Evolutionary conservation across 1,140 invertebrate genomes (phyloP).

Genomic region (Leptoteleia sp.): DNA sequence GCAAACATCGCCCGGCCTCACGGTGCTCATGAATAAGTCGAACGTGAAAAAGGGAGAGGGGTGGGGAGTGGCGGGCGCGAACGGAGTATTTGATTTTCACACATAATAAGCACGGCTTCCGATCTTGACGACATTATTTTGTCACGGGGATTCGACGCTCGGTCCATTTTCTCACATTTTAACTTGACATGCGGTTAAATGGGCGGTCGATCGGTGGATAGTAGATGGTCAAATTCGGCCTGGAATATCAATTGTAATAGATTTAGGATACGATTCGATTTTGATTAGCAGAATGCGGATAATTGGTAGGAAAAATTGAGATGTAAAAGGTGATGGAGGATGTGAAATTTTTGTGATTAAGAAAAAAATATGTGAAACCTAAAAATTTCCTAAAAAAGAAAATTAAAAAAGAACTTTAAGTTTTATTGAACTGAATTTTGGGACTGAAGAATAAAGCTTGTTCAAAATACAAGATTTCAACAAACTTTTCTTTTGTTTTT

Average conservation of each 20-base stretch:
- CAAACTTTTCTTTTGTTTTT: no score
- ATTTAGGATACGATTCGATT: not conserved
- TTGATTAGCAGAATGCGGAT: no score
- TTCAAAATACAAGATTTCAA: no score
- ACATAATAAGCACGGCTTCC: slow-evolving; percentile 70
- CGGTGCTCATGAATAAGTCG: slow-evolving; percentile 72
- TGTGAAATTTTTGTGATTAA: no score
- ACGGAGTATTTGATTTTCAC: slow-evolving; percentile 78
- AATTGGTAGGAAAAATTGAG: no score
- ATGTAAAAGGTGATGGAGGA: no score
- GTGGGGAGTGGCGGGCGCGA: no score
- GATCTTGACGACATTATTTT: slow-evolving; percentile 39
- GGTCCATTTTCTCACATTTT: slow-evolving; percentile 48
- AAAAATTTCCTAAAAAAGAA: no score
- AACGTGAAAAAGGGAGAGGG: slow-evolving; percentile 57
- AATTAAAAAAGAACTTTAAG: no score
- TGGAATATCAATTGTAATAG: slow-evolving; percentile 15
- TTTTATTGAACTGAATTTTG: no score
- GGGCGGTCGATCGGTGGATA: not conserved
- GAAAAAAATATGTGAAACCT: no score
- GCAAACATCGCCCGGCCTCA: slow-evolving; percentile 73
- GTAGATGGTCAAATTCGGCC: slow-evolving; percentile 5
- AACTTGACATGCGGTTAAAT: slow-evolving; percentile 55
- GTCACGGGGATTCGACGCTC: slow-evolving; percentile 13
- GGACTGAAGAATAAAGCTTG: no score